These are phyloP conservation scores for Andrena minutula DNA, from an alignment of 2,888 invertebrate species.

Conservation along the genomic window DNA sequence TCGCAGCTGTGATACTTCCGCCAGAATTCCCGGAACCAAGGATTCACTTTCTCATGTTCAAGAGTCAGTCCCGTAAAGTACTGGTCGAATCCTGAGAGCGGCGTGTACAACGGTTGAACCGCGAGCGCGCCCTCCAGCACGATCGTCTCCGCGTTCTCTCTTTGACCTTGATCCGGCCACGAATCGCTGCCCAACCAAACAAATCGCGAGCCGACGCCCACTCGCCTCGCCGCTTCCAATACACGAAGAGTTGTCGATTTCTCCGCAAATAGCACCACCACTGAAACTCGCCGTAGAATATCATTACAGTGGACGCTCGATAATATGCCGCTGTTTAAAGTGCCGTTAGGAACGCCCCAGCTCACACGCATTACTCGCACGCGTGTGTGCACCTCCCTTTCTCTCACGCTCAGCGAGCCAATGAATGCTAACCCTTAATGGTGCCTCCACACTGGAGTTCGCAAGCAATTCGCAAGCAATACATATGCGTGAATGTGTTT, in stretches of 20 bases:
- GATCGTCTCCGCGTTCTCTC: slow-evolving; percentile 76
- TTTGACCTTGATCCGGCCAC: slow-evolving; percentile 83
- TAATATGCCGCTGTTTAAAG: too few species aligned
- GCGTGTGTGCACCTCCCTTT: too few species aligned
- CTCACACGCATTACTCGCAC: too few species aligned
- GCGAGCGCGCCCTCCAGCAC: slow-evolving; percentile 86
- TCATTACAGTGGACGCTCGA: too few species aligned
- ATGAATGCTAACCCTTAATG: too few species aligned
- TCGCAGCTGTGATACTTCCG: slow-evolving; percentile 81
- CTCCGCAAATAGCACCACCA: slow-evolving; percentile 86
- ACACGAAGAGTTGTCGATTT: slow-evolving; percentile 84
- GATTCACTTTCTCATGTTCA: slow-evolving; percentile 82
- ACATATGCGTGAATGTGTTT: too few species aligned
- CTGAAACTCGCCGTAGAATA: slow-evolving; percentile 70
- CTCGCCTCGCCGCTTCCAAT: slow-evolving; percentile 84
- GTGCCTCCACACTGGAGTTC: too few species aligned
- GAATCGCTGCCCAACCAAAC: slow-evolving; percentile 87
- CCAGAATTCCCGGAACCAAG: slow-evolving; percentile 87
- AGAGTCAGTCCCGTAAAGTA: slow-evolving; percentile 85
- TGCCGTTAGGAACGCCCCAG: too few species aligned
- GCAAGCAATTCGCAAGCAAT: too few species aligned
- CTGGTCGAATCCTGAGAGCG: slow-evolving; percentile 85
- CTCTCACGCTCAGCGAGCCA: too few species aligned
- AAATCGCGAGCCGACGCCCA: slow-evolving; percentile 80
- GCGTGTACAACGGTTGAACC: slow-evolving; percentile 85